phyloP scores from a whole-genome alignment of 2,113 vertebrate genomes.

The Mionectes macconnelli region DNA sequence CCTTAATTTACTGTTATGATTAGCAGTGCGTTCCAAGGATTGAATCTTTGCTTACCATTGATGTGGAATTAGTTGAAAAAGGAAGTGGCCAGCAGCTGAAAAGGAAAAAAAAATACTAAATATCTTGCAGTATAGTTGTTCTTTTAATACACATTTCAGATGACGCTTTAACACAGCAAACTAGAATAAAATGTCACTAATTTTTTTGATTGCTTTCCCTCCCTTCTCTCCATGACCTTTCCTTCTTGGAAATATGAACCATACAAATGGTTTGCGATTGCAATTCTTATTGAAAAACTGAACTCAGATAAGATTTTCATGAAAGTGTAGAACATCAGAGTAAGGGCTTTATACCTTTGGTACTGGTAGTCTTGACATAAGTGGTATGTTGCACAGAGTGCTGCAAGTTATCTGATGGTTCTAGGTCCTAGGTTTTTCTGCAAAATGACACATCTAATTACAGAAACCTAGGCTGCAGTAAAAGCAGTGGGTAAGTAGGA shows the following conservation, averaged over 20 bases:
- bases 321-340: not conserved
- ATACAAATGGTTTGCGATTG: not conserved
- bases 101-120: not conserved
- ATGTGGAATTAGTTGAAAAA: not conserved
- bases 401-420: not conserved
- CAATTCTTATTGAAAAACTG: not conserved
- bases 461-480: not conserved
- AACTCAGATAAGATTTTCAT: not conserved
- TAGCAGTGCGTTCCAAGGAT: not conserved
- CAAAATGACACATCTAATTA: not conserved
- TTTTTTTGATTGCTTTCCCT: not conserved
- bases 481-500: not conserved
- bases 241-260: not conserved
- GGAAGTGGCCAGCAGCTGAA: not conserved
- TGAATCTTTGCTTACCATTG: not conserved
- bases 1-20: not conserved
- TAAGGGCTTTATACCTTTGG: not conserved
- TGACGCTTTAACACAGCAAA: not conserved
- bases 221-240: not conserved
- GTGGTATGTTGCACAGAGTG: not conserved
- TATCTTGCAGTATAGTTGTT: not conserved
- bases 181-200: not conserved
- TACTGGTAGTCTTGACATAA: not conserved
- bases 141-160: not conserved
- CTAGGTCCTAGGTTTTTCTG: not conserved